Percentiles rank a stretch among this genome's conserved stretches.
Conservation (phyloP, 2,113 vertebrate genomes). For the Apteryx mantelli region DNA sequence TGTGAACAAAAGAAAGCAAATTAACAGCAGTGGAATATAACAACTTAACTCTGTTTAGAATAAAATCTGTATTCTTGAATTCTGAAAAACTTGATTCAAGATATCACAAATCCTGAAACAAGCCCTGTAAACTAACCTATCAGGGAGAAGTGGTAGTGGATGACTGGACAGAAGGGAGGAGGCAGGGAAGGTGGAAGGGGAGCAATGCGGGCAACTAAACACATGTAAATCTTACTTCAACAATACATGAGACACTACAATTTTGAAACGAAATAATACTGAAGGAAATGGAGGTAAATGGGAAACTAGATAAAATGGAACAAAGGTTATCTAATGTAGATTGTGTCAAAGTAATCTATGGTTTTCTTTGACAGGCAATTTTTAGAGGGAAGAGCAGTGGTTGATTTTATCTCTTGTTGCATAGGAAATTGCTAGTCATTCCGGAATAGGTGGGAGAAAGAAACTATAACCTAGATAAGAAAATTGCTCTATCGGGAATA, state of each 20-base stretch:
- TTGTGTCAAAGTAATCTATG: not conserved
- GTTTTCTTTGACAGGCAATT: not conserved
- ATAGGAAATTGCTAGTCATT: not conserved
- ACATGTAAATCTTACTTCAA: not conserved
- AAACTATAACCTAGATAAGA: not conserved
- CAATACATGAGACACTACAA: not conserved
- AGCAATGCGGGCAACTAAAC: not conserved
- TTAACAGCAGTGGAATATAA: not conserved
- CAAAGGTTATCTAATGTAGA: not conserved
- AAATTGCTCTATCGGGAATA: not conserved
- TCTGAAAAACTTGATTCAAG: not conserved
- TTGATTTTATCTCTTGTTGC: slow-evolving; percentile 19
- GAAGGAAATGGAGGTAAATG: not conserved
- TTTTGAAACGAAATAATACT: not conserved
- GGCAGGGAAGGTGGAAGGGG: rapidly evolving
- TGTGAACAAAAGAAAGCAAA: not conserved
- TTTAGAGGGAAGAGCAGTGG: not conserved
- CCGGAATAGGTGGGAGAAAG: not conserved
- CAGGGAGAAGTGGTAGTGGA: not conserved
- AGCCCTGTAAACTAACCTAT: not conserved
- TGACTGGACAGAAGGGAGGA: not conserved
- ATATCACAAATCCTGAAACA: not conserved
- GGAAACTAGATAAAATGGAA: not conserved
- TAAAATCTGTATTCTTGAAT: not conserved
- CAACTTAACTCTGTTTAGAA: not conserved